Percentiles rank a stretch among this genome's conserved stretches.
phyloP scores from a whole-genome alignment of 2,113 vertebrate genomes.

The Accipiter cooperii region DNA sequence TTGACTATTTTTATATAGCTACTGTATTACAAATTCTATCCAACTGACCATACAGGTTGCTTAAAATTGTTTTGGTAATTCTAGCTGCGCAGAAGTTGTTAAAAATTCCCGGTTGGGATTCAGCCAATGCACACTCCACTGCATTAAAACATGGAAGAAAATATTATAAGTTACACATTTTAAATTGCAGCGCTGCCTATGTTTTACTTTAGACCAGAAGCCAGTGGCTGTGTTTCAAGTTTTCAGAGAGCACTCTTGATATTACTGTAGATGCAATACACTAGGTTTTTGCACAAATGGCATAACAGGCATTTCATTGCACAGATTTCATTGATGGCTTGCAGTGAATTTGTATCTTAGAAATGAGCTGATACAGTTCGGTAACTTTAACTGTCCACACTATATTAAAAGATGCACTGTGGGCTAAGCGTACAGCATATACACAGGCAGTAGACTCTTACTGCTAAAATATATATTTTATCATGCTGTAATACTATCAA shows the following conservation, averaged over 20 bases:
- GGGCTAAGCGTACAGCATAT: neutral
- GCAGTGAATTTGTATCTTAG: neutral
- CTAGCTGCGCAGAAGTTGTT: neutral
- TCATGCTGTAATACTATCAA: neutral
- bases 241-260: neutral
- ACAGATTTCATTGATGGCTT: neutral
- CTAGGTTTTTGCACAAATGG: neutral
- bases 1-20: neutral
- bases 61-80: neutral
- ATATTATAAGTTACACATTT: neutral
- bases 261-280: neutral
- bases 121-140: neutral
- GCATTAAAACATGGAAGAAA: neutral
- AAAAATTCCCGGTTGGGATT: neutral
- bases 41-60: neutral
- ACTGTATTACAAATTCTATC: neutral
- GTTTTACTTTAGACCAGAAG: neutral
- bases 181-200: neutral
- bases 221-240: neutral
- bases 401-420: neutral
- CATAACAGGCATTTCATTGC: neutral
- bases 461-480: neutral
- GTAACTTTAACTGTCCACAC: neutral
- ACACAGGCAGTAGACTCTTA: neutral
- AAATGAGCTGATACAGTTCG: neutral